Conservation (phyloP, 2,113 vertebrate genomes). For the Lota lota region DNA sequence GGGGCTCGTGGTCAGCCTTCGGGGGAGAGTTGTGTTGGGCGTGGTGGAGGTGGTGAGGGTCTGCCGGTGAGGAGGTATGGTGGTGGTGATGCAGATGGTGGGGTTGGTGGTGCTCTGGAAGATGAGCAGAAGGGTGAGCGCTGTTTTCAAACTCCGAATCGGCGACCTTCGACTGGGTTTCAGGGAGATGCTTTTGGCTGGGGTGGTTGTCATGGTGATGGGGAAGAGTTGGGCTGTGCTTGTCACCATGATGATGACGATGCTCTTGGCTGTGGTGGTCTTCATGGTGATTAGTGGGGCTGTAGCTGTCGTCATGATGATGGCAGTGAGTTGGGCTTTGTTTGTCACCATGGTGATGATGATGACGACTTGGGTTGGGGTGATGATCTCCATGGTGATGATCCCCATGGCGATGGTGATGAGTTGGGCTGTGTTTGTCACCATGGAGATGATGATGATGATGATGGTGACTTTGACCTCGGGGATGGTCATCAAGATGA, state of each 20-base stretch:
- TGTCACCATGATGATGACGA: not conserved
- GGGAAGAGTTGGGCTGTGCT: not conserved
- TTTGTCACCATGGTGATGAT: slow-evolving; percentile 11
- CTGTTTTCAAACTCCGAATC: too few species aligned
- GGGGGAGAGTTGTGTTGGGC: slow-evolving; percentile 2
- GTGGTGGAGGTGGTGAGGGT: not conserved
- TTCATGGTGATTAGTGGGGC: slow-evolving; percentile 6
- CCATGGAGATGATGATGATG: slow-evolving; percentile 14
- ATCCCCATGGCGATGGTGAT: slow-evolving; percentile 11
- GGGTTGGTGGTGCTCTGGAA: too few species aligned
- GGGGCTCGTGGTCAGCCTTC: not conserved
- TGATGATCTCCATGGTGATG: slow-evolving; percentile 17
- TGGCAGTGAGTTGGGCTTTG: slow-evolving; percentile 4
- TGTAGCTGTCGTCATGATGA: not conserved
- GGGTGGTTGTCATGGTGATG: not conserved
- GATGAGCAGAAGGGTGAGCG: too few species aligned
- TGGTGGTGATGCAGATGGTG: slow-evolving; percentile 6
- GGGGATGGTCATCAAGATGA: not conserved
- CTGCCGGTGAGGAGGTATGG: not conserved
- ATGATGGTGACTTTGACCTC: not conserved
- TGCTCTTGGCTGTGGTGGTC: slow-evolving; percentile 6
- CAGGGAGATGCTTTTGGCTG: too few species aligned
- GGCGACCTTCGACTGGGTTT: too few species aligned
- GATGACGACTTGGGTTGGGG: not conserved
- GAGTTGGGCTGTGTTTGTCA: slow-evolving; percentile 2